These are phyloP conservation scores for Cephalopterus ornatus DNA, from an alignment of 2,113 vertebrate species.

Conservation along the genomic window DNA sequence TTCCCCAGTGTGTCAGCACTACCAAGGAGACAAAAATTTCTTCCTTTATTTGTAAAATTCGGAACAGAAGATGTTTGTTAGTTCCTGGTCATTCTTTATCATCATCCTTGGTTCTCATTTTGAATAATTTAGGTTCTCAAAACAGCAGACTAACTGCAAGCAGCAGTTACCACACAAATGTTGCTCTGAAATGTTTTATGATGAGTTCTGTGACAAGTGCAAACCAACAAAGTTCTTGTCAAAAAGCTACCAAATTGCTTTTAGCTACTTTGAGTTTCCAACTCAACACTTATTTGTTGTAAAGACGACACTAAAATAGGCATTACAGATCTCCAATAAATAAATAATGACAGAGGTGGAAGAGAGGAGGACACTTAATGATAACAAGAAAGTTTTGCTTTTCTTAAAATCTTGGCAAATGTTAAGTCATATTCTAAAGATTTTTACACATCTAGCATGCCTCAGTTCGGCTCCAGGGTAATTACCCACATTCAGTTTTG, in stretches of 20 bases:
- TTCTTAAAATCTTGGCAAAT: not conserved
- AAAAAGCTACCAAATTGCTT: not conserved
- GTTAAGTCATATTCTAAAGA: not conserved
- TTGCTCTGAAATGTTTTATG: not conserved
- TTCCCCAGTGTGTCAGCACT: not conserved
- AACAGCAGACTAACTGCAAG: slow-evolving; percentile 37
- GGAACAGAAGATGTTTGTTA: not conserved
- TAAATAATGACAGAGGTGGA: not conserved
- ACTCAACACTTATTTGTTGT: not conserved
- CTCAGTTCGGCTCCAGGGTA: slow-evolving; percentile 53
- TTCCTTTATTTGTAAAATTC: not conserved
- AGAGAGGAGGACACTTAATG: not conserved
- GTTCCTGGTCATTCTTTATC: slow-evolving; percentile 9
- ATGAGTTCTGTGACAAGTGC: not conserved
- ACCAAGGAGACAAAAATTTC: not conserved
- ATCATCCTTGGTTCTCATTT: slow-evolving; percentile 1
- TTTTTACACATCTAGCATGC: not conserved
- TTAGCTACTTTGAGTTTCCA: not conserved
- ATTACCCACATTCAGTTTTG: slow-evolving; percentile 57
- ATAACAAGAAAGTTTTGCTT: not conserved
- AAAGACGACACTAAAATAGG: not conserved
- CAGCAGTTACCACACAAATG: not conserved
- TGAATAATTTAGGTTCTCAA: slow-evolving; percentile 6
- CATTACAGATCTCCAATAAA: not conserved
- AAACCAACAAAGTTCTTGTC: not conserved